These are phyloP conservation scores for Garrulus glandarius DNA, from an alignment of 2,797 vertebrate genomes.

Conservation along the genomic window DNA sequence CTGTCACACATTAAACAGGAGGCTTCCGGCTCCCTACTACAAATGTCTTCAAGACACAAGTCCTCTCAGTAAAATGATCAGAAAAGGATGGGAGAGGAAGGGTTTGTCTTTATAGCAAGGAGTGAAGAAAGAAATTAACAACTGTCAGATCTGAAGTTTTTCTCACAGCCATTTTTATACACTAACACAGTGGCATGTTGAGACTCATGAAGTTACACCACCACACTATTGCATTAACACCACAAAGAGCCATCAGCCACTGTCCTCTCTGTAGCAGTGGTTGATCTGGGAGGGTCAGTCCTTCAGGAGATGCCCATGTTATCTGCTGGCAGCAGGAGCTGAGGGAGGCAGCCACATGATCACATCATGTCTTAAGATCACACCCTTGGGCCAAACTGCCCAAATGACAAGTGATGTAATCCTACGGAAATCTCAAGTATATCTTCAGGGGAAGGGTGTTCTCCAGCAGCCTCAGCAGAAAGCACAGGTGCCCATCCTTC, in stretches of 20 bases:
- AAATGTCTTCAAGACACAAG: neutral
- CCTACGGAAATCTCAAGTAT: neutral
- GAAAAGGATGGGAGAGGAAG: neutral
- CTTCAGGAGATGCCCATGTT: neutral
- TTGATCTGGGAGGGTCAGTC: neutral
- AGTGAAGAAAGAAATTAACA: neutral
- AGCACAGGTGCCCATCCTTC: neutral
- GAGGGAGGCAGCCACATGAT: neutral
- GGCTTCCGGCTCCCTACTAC: neutral
- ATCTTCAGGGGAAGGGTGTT: neutral
- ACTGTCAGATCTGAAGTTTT: neutral
- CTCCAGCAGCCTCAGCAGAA: neutral
- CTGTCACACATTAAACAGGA: neutral
- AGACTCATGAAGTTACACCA: neutral
- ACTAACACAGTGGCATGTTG: neutral
- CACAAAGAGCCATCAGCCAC: neutral
- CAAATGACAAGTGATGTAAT: neutral
- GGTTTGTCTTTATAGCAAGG: neutral
- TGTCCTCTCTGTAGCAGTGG: neutral
- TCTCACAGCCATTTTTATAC: neutral
- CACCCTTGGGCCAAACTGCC: neutral
- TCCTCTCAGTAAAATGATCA: neutral
- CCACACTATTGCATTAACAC: neutral
- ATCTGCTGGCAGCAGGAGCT: neutral
- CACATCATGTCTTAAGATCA: neutral